These are phyloP conservation scores for Nymphalis c-album DNA, from an alignment of 2,888 invertebrate genomes.

Conservation along the genomic window DNA sequence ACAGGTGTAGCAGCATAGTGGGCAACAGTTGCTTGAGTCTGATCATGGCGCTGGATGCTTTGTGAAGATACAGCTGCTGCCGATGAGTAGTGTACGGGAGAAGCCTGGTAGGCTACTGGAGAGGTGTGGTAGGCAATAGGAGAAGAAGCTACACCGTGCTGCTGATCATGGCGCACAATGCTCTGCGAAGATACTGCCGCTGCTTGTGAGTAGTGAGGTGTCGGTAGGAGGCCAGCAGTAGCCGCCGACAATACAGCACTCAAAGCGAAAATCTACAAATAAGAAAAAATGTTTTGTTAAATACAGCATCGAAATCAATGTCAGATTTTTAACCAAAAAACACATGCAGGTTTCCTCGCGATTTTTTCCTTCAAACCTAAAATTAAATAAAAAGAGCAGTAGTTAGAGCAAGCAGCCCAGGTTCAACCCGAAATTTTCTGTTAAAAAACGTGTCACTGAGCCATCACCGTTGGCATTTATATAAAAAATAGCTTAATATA, in stretches of 20 bases:
- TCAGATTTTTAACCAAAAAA: not conserved
- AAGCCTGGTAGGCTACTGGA: constrained; percentile 45
- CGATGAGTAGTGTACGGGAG: constrained; percentile 45
- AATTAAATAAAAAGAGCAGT: too few relatives aligned
- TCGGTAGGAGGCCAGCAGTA: constrained; percentile 42
- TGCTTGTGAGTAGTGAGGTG: constrained; percentile 54
- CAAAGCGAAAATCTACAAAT: constrained; percentile 43
- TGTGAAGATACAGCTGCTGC: constrained; percentile 55
- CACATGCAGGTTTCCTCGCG: not conserved
- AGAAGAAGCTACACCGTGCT: constrained; percentile 46
- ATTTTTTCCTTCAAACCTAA: too few relatives aligned
- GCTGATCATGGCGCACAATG: constrained; percentile 59
- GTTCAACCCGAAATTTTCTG: too few relatives aligned
- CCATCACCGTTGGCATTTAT: too few relatives aligned
- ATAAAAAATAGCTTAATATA: too few relatives aligned
- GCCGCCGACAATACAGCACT: constrained; percentile 67
- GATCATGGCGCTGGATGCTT: constrained; percentile 65
- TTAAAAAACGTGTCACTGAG: too few relatives aligned
- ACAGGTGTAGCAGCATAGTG: constrained; percentile 46
- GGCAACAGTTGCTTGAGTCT: constrained; percentile 46
- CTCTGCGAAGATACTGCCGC: constrained; percentile 60
- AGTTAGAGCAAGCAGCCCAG: too few relatives aligned
- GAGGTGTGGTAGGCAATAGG: constrained; percentile 49
- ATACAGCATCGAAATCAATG: not conserved
- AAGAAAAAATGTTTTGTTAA: not conserved